Percentiles rank a stretch among this genome's conserved stretches.
These are phyloP conservation scores for Camponotus fellah DNA, from an alignment of 2,888 invertebrate species.

Conservation along the genomic window DNA sequence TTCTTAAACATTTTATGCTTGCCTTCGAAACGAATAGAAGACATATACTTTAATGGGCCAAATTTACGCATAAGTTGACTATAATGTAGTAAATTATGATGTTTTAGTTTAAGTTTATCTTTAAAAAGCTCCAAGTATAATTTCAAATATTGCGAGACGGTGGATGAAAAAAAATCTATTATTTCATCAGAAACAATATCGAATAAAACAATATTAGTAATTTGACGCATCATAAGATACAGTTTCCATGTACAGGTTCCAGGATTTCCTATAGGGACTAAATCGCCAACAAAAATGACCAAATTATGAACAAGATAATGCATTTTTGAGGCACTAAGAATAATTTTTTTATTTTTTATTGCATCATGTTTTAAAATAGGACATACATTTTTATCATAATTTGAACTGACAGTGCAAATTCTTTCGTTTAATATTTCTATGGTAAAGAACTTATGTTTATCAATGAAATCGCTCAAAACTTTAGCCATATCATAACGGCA, in stretches of 20 bases:
- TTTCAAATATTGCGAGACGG: background rate
- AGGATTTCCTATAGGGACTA: background rate
- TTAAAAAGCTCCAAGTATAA: background rate
- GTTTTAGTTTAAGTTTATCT: background rate
- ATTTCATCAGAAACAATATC: background rate
- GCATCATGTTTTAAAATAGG: background rate
- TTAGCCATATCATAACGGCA: slow-evolving; percentile 4
- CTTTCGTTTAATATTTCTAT: background rate
- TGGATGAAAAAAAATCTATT: background rate
- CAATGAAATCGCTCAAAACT: background rate
- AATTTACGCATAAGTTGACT: slow-evolving; percentile 7
- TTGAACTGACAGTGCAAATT: slow-evolving; percentile 1
- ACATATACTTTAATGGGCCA: background rate
- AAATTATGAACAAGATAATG: slow-evolving; percentile 15
- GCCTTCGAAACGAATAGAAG: background rate
- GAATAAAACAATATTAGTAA: slow-evolving; percentile 8
- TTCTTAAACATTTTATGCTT: background rate
- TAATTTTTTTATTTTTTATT: slow-evolving; percentile 10
- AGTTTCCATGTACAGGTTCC: background rate
- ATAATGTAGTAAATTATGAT: slow-evolving; percentile 6
- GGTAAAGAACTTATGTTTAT: background rate
- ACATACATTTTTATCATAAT: background rate
- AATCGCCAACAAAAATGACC: background rate
- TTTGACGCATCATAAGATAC: background rate
- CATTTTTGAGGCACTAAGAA: background rate